phyloP scores from a whole-genome alignment of 2,888 invertebrate genomes.

The Brachynemurus nebulosus region DNA sequence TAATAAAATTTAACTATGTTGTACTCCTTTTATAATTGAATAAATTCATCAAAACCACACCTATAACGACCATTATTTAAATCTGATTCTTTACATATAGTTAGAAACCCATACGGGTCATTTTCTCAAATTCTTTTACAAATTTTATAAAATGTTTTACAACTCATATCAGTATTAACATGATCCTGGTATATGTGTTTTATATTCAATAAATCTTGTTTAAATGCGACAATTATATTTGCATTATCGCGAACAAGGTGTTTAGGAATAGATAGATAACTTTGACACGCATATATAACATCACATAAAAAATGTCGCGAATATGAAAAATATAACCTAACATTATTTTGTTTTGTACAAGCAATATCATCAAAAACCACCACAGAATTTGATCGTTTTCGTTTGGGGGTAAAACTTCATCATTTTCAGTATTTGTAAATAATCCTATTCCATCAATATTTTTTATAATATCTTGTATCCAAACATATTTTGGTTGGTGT shows the following conservation, averaged over 20 bases:
- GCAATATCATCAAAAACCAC: constrained; percentile 1
- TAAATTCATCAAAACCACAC: constrained; percentile 20
- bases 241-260: not conserved
- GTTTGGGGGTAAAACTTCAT: constrained; percentile 2
- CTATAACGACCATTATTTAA: constrained; percentile 23
- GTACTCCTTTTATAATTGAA: too few relatives aligned
- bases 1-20: too few relatives aligned
- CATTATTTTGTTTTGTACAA: not conserved
- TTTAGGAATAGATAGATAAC: not conserved
- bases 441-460: not conserved
- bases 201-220: not conserved
- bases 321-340: not conserved
- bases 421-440: not conserved
- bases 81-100: constrained; percentile 22
- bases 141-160: constrained; percentile 21
- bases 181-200: not conserved
- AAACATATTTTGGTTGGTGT: not conserved
- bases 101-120: constrained; percentile 22
- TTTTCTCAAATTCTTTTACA: constrained; percentile 24
- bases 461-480: not conserved
- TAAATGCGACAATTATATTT: not conserved
- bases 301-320: not conserved
- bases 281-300: not conserved
- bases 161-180: constrained; percentile 18
- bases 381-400: not conserved